Evolutionary conservation across 2,888 invertebrate genomes (phyloP), one percentile per base, ranked within the genome.

Genomic region (Iselma pallidipennis): DNA sequence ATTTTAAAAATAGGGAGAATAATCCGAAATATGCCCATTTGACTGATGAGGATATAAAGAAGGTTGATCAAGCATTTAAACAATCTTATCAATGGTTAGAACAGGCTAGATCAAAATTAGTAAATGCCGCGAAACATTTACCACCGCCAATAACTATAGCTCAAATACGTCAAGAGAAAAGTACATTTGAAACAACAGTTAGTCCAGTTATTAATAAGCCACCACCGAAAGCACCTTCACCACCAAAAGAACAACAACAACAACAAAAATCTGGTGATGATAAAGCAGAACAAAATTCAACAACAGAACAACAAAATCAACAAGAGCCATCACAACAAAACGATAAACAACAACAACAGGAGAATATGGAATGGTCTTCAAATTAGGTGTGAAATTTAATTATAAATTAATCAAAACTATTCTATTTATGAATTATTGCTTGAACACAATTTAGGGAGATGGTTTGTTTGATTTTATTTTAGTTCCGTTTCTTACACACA

Each of bases 171-270:
- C 87, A 89, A 68, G 92, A 95, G 80, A 87, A 89, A 82, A 88
- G 90, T 84, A 91, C 90, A 73, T 85, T 87, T 71, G 85, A 85
- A 74, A 83, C 76, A 71, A 78, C 78, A 50, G 86, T 90, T 48
- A 87, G 85, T 75, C 91, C 95, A 5, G 91, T 97, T 67, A 82
- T 97, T 67, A 95, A 91, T 81, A 95, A 95, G 80, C 93, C 95
- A 55, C 95, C 95, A 81, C 96, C 97, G 6, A 95, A 95, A 81
- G 86, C 87, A 14, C 86, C 87, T 48, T 83, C 86, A 1, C 87
- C 87, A 50, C 87, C 87, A 42, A 84, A 85, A 73, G 69, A 84
- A 61, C 83, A 83, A 9, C 81, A 82, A 62, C 70, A 76, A 37
- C 33, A 33, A 37, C 37, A 37, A 37, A 63, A 69, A 21, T 58